phyloP scores from a whole-genome alignment of 2,888 invertebrate species.

The Caenorhabditis sp. region DNA sequence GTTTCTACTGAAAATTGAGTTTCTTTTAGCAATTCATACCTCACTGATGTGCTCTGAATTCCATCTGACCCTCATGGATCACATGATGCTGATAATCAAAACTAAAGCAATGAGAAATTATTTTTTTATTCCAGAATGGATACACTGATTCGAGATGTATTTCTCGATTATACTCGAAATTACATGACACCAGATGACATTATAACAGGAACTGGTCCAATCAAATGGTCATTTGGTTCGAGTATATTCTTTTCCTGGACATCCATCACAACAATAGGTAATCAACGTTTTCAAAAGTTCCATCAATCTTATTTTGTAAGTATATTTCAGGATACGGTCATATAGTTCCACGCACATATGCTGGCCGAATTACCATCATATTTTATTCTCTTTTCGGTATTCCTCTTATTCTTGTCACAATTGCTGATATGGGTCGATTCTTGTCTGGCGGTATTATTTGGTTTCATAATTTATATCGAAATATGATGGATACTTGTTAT shows the following conservation, averaged over 20 bases:
- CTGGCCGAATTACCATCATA: conserved; percentile 68
- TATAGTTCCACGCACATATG: conserved; percentile 70
- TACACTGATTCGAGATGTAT: conserved; percentile 64
- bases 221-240: conserved; percentile 70
- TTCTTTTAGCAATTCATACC: too few species aligned
- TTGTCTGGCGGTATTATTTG: conserved; percentile 69
- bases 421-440: conserved; percentile 71
- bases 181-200: conserved; percentile 70
- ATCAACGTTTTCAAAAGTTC: neutral
- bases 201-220: conserved; percentile 65
- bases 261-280: conserved; percentile 71
- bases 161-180: conserved; percentile 68
- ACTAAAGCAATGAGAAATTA: neutral
- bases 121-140: conserved; percentile 51
- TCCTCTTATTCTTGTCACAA: conserved; percentile 71
- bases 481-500: conserved; percentile 44
- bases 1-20: too few species aligned
- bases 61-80: too few species aligned
- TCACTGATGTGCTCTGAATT: too few species aligned
- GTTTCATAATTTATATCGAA: conserved; percentile 63
- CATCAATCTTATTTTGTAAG: neutral
- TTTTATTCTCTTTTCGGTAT: conserved; percentile 71
- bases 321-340: conserved; percentile 67
- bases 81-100: too few species aligned
- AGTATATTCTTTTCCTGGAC: conserved; percentile 71